These are phyloP conservation scores for Pammene fasciana DNA, from an alignment of 2,888 invertebrate species.

Conservation along the genomic window DNA sequence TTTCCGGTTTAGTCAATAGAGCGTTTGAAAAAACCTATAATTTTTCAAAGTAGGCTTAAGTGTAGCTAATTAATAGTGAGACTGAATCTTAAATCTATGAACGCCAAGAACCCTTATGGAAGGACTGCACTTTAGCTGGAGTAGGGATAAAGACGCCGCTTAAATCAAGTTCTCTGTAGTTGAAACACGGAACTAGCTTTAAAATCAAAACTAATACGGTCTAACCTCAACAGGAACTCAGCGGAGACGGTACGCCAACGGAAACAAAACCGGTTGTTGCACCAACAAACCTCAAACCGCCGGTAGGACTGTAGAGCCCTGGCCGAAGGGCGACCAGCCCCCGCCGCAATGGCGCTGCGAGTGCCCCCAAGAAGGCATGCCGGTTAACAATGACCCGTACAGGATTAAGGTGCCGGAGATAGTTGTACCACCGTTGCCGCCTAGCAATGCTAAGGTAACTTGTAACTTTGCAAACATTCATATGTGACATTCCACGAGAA, in stretches of 20 bases:
- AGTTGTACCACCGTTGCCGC: slow-evolving; percentile 69
- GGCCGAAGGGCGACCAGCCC: slow-evolving; percentile 62
- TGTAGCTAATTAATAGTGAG: too few relatives aligned
- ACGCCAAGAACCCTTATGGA: neutral
- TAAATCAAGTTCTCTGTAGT: too few relatives aligned
- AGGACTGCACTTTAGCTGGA: too few relatives aligned
- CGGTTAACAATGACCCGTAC: slow-evolving; percentile 73
- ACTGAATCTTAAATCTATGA: neutral
- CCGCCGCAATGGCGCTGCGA: slow-evolving; percentile 62
- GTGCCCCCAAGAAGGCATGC: slow-evolving; percentile 65
- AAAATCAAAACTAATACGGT: neutral
- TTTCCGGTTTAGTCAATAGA: too few relatives aligned
- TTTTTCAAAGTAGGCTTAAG: too few relatives aligned
- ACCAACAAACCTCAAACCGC: slow-evolving; percentile 61
- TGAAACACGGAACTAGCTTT: too few relatives aligned
- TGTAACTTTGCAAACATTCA: slow-evolving; percentile 51
- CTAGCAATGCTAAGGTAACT: slow-evolving; percentile 70
- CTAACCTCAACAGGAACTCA: slow-evolving; percentile 47
- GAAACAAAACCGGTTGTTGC: slow-evolving; percentile 56
- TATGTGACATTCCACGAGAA: too few relatives aligned
- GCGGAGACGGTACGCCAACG: slow-evolving; percentile 55
- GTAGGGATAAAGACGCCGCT: too few relatives aligned
- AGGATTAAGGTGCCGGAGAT: slow-evolving; percentile 72
- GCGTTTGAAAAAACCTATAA: too few relatives aligned
- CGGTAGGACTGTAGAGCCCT: slow-evolving; percentile 63